These are phyloP conservation scores for Chiloscyllium plagiosum DNA, from an alignment of 2,113 vertebrate species.

Conservation along the genomic window DNA sequence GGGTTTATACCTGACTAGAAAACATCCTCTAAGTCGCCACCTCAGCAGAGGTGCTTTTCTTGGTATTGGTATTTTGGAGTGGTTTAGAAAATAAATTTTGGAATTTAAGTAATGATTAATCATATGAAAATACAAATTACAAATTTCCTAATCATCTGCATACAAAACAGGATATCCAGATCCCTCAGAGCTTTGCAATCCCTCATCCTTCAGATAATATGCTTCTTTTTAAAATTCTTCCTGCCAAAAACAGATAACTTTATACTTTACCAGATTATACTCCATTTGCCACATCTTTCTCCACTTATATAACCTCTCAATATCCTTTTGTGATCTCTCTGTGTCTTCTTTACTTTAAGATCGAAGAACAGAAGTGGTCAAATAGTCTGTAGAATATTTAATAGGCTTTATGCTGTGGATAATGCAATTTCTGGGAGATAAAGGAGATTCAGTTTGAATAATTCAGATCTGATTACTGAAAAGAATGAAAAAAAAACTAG, in stretches of 20 bases:
- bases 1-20: background rate
- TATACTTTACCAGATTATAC: too few relatives aligned
- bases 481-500: background rate
- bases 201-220: too few relatives aligned
- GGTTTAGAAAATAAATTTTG: background rate
- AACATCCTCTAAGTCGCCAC: background rate
- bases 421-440: background rate
- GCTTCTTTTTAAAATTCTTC: too few relatives aligned
- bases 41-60: background rate
- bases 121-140: too few relatives aligned
- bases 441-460: background rate
- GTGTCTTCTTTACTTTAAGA: too few relatives aligned
- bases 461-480: background rate
- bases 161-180: too few relatives aligned
- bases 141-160: too few relatives aligned
- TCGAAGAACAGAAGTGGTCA: background rate
- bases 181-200: too few relatives aligned
- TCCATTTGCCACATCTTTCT: too few relatives aligned
- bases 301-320: too few relatives aligned
- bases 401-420: background rate
- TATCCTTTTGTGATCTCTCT: too few relatives aligned
- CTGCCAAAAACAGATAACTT: too few relatives aligned
- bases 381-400: background rate
- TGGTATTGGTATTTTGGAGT: background rate
- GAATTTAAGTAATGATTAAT: background rate